These are phyloP conservation scores for Pogona vitticeps DNA, from an alignment of 2,113 vertebrate genomes.

Conservation along the genomic window DNA sequence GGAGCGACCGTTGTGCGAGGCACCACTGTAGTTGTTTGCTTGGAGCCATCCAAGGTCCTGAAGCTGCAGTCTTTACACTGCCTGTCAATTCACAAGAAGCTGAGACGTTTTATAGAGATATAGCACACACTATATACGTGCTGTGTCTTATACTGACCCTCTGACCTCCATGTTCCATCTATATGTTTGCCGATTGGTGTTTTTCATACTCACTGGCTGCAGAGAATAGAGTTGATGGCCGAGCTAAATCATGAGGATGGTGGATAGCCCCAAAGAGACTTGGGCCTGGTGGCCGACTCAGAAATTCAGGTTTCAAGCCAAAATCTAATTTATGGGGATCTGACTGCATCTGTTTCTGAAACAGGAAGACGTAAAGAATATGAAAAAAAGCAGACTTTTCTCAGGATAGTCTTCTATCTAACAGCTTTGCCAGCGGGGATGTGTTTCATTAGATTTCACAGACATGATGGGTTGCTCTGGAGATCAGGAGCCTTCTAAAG, in stretches of 20 bases:
- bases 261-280: slow-evolving; percentile 94
- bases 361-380: slow-evolving; percentile 25
- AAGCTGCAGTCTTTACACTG: neutral
- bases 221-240: slow-evolving; percentile 94
- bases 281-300: slow-evolving; percentile 93
- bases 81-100: too few relatives aligned
- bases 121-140: too few relatives aligned
- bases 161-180: neutral
- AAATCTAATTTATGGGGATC: slow-evolving; percentile 99
- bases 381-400: neutral
- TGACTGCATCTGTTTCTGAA: slow-evolving; percentile 98
- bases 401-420: neutral
- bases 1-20: too few relatives aligned
- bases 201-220: slow-evolving; percentile 85
- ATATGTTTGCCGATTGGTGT: neutral
- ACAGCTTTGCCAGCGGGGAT: neutral
- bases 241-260: slow-evolving; percentile 92
- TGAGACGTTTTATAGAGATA: too few relatives aligned
- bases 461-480: too few relatives aligned
- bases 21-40: too few relatives aligned
- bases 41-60: neutral
- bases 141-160: too few relatives aligned
- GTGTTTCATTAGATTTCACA: neutral
- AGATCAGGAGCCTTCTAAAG: neutral
- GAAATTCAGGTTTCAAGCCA: slow-evolving; percentile 94